phyloP scores from a whole-genome alignment of 2,888 invertebrate genomes.

The Polydrusus tereticollis region DNA sequence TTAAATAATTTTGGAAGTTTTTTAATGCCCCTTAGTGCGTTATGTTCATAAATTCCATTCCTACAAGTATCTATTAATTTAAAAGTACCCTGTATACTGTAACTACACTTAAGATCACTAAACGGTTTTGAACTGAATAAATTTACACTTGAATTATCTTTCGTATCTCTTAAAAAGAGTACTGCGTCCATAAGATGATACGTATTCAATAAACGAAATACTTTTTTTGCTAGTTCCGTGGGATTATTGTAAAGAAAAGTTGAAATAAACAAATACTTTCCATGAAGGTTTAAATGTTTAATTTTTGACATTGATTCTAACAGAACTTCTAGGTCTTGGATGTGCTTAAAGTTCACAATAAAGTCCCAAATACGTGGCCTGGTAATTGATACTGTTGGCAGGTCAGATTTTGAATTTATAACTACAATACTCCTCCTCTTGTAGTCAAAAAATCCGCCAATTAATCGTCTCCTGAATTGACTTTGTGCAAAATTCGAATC shows the following conservation, averaged over 20 bases:
- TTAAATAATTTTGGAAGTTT: slow-evolving; percentile 59
- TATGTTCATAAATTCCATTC: slow-evolving; percentile 38
- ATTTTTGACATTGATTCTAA: slow-evolving; percentile 34
- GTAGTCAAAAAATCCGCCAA: not conserved
- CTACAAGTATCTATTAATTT: slow-evolving; percentile 52
- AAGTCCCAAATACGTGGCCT: slow-evolving; percentile 42
- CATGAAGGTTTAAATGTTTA: slow-evolving; percentile 50
- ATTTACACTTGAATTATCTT: slow-evolving; percentile 48
- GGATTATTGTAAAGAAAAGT: slow-evolving; percentile 47
- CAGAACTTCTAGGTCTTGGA: slow-evolving; percentile 35
- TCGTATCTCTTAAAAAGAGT: slow-evolving; percentile 52
- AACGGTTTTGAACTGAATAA: slow-evolving; percentile 58
- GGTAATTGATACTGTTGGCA: not conserved
- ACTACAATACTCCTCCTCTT: slow-evolving; percentile 3
- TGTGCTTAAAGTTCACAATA: slow-evolving; percentile 48
- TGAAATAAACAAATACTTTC: slow-evolving; percentile 54
- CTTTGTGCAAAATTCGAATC: not conserved
- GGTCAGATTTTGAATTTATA: not conserved
- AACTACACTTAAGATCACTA: slow-evolving; percentile 54
- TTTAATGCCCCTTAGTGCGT: slow-evolving; percentile 41
- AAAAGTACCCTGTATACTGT: slow-evolving; percentile 46
- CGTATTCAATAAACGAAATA: slow-evolving; percentile 48
- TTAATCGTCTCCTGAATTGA: not conserved
- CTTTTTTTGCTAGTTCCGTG: slow-evolving; percentile 35
- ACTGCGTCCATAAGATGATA: slow-evolving; percentile 55